These are phyloP conservation scores for Sinella curviseta DNA, from an alignment of 1,140 invertebrate genomes.

Conservation along the genomic window DNA sequence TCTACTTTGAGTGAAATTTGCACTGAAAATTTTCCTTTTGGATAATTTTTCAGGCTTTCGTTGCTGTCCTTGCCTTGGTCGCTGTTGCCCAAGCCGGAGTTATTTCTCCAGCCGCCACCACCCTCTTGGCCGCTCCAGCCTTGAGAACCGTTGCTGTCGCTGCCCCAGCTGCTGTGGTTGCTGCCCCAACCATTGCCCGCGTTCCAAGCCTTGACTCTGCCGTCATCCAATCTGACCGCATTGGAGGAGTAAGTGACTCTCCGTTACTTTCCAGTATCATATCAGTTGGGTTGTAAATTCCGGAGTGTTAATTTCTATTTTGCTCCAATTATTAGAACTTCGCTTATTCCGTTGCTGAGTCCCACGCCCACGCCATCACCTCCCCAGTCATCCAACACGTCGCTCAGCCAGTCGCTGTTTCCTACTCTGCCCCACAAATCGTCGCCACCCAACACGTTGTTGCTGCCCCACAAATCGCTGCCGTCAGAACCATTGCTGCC, in stretches of 20 bases:
- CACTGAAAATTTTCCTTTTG: neutral
- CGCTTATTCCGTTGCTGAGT: slow-evolving; percentile 60
- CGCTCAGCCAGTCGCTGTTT: slow-evolving; percentile 52
- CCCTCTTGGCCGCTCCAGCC: neutral
- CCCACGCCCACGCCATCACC: slow-evolving; percentile 59
- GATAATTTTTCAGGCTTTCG: neutral
- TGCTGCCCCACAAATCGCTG: neutral
- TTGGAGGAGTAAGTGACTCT: slow-evolving; percentile 56
- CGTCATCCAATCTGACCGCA: slow-evolving; percentile 57
- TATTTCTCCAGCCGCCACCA: neutral
- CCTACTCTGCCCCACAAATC: slow-evolving; percentile 50
- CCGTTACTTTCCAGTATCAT: too few species aligned
- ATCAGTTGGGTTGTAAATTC: too few species aligned
- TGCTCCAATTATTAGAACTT: too few species aligned
- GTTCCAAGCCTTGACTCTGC: slow-evolving; percentile 60
- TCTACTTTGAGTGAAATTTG: too few species aligned
- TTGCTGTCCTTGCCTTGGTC: neutral
- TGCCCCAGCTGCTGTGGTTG: slow-evolving; percentile 45
- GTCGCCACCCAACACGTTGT: slow-evolving; percentile 11
- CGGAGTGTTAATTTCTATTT: too few species aligned
- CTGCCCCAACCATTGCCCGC: slow-evolving; percentile 54
- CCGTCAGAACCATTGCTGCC: neutral
- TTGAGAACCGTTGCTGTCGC: slow-evolving; percentile 33
- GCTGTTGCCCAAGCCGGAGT: neutral
- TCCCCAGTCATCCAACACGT: slow-evolving; percentile 56